Evolutionary conservation across 92 coral and sea anemone species (phyloP), one percentile per base, ranked within the genome.

Genomic region (Epizoanthus stellaris): DNA sequence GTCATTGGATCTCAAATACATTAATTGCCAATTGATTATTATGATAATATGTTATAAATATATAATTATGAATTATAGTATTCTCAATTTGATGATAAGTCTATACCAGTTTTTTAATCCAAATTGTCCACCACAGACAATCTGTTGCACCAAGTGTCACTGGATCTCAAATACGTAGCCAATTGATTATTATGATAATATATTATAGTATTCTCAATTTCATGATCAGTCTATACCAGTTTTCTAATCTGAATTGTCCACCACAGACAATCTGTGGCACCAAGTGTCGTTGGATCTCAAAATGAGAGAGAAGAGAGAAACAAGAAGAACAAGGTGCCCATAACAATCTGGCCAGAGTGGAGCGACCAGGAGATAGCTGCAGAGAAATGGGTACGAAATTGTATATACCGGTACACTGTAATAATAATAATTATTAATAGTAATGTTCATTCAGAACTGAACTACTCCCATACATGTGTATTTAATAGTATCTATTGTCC

Each of bases 261-360:
- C 58, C 63, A 13, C 77, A 97, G 99, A 77, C 98, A 97, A 63
- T 93, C 99, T 5, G 81, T 93, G 6, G 94, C 95, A 56, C 98
- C 93, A 40, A 94, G 98, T 86, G 94, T 92, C 3, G 82, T 88
- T 17, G 99, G 98, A 70, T 93, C 95, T 47, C 95, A 90, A 23
- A 94, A 90, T 81, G 99, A 96, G 39, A 95, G 91, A 85, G 99
- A 97, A 59, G 98, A 91, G n/a, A 97, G 93, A 53, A 88, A 83
- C 87, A 91, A 93, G 84, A 89, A 87, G 69, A 74, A 81, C 64
- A 94, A 93, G 23, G 93, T 58, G 69, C 99, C 99, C 7, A 97
- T 97, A 10, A 82, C 89, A 14, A 94, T 97, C 71, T 97, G 99
- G 99, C 97, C 99, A 76, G 99, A 97, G 73, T 97, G 99, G 99